These are phyloP conservation scores for Buceros bicornis DNA, from an alignment of 2,797 vertebrate species.

Conservation along the genomic window DNA sequence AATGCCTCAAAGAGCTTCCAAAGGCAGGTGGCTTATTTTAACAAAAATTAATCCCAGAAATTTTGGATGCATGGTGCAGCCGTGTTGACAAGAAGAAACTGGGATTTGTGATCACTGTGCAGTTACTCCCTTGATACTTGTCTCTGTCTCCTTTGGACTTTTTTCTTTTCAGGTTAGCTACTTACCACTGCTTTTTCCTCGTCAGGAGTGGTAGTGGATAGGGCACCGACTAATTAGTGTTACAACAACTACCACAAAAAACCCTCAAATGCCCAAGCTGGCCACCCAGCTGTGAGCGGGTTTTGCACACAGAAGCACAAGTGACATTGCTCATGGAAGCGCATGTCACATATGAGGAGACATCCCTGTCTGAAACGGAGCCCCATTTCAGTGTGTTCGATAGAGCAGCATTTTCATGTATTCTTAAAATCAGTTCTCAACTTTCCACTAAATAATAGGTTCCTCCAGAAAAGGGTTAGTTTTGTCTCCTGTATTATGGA, in stretches of 20 bases:
- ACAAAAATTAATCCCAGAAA: neutral
- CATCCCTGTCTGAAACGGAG: neutral
- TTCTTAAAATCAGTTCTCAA: neutral
- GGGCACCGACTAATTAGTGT: neutral
- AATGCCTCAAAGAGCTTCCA: neutral
- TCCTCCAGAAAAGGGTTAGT: neutral
- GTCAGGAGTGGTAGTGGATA: neutral
- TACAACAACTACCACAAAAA: neutral
- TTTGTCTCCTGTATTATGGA: neutral
- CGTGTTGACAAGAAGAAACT: neutral
- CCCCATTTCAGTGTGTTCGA: neutral
- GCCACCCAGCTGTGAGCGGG: accelerated
- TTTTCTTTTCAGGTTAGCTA: neutral
- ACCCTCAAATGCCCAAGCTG: neutral
- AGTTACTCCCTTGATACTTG: neutral
- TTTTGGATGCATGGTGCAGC: neutral
- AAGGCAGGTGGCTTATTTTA: neutral
- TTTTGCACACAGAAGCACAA: neutral
- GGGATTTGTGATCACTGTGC: neutral
- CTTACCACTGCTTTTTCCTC: neutral
- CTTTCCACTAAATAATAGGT: neutral
- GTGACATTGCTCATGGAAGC: neutral
- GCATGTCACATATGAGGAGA: neutral
- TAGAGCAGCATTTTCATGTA: neutral
- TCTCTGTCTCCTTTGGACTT: neutral